phyloP scores from a whole-genome alignment of 1,140 invertebrate genomes.

The Trichonephila inaurata region DNA sequence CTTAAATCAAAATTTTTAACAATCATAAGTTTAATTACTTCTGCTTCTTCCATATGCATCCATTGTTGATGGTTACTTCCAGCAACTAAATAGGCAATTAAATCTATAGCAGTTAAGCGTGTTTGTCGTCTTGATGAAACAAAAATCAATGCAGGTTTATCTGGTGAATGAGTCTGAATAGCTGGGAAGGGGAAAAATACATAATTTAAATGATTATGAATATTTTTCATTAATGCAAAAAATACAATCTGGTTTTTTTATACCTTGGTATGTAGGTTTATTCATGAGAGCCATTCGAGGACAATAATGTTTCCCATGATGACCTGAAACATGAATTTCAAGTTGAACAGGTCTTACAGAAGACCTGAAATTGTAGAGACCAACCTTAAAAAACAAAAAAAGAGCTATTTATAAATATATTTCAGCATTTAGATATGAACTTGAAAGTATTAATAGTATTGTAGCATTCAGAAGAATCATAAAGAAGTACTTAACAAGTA shows the following conservation, averaged over 20 bases:
- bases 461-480: too few species aligned
- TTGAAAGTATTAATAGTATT: too few species aligned
- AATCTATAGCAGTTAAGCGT: conserved; percentile 95
- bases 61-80: conserved; percentile 97
- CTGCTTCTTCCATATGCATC: conserved; percentile 92
- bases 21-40: conserved; percentile 84
- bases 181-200: conserved; percentile 82
- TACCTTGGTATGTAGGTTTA: conserved; percentile 95
- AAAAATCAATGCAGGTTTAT: conserved; percentile 95
- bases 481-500: too few species aligned
- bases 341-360: conserved; percentile 98
- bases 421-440: too few species aligned
- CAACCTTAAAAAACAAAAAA: conserved; percentile 83
- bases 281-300: conserved; percentile 99
- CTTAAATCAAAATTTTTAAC: background rate
- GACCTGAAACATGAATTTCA: conserved; percentile 96
- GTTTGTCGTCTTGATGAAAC: conserved; percentile 99
- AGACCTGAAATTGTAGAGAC: conserved; percentile 98
- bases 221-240: background rate
- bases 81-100: conserved; percentile 95
- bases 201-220: background rate
- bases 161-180: conserved; percentile 94
- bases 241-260: background rate
- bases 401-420: too few species aligned
- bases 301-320: conserved; percentile 98